Conservation (phyloP, 2,797 vertebrate genomes). For the Petrocephalus sullivani region DNA sequence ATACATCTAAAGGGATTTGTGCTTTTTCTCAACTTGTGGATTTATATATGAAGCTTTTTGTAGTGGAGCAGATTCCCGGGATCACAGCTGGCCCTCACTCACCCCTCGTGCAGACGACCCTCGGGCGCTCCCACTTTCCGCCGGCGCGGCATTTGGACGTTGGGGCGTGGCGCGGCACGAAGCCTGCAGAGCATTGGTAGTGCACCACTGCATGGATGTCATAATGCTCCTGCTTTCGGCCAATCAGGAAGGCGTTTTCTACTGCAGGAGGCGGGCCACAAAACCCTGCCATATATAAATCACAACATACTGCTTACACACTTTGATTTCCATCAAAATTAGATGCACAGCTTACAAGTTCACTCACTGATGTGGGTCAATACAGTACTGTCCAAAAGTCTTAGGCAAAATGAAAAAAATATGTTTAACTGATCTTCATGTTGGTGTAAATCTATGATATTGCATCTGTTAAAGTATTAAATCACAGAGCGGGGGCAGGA, state of each 20-base stretch:
- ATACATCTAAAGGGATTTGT: background rate
- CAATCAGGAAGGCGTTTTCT: slow-evolving; percentile 75
- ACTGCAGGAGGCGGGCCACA: slow-evolving; percentile 83
- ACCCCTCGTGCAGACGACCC: slow-evolving; percentile 90
- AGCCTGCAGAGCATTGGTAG: slow-evolving; percentile 85
- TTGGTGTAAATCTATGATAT: background rate
- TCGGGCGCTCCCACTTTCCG: slow-evolving; percentile 86
- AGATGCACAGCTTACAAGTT: background rate
- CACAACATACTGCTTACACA: background rate
- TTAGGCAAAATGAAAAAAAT: background rate
- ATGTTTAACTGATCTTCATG: background rate
- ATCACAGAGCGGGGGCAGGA: no score
- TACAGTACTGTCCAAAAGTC: background rate
- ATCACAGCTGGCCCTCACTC: slow-evolving; percentile 44
- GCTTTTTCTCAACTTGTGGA: background rate
- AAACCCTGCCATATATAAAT: slow-evolving; percentile 63
- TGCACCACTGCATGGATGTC: slow-evolving; percentile 84
- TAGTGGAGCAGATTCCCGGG: background rate
- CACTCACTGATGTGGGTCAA: background rate
- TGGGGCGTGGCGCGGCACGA: slow-evolving; percentile 82
- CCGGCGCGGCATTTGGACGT: slow-evolving; percentile 77
- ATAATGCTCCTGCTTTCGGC: slow-evolving; percentile 78
- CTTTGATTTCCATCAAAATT: background rate
- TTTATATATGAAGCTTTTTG: background rate
- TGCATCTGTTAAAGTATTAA: background rate